Evolutionary conservation across 2,888 invertebrate species (phyloP).

Genomic region (Drosophila pullipes): DNA sequence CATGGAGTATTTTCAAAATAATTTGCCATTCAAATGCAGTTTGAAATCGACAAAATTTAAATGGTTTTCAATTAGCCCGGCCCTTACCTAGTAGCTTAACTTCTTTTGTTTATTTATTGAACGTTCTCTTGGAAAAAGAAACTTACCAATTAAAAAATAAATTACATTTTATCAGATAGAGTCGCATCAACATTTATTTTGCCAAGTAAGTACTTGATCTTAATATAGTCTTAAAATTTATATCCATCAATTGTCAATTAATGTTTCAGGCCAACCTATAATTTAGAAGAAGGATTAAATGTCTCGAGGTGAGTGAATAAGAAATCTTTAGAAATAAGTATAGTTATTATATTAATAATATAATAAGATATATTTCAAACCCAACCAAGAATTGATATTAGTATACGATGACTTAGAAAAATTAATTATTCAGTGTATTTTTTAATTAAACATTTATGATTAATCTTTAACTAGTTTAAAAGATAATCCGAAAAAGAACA

Average conservation of each 20-base stretch:
- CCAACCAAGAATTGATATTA: not conserved
- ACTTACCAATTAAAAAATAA: not conserved
- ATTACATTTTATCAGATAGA: not conserved
- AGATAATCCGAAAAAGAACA: not conserved
- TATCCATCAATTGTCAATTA: not conserved
- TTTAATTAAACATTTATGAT: not conserved
- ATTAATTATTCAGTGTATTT: not conserved
- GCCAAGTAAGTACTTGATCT: not conserved
- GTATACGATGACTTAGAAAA: not conserved
- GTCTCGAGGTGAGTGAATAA: not conserved
- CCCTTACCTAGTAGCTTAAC: rapidly evolving
- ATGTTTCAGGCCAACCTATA: not conserved
- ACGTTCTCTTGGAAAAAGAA: not conserved
- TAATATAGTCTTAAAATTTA: not conserved
- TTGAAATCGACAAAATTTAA: not conserved
- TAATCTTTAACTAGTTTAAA: not conserved
- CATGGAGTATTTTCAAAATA: not conserved
- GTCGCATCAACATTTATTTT: not conserved
- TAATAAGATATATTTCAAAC: not conserved
- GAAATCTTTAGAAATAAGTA: not conserved
- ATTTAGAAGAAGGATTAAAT: not conserved
- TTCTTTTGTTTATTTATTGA: not conserved
- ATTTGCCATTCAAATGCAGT: not conserved
- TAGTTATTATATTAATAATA: not conserved
- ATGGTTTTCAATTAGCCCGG: not conserved